Evolutionary conservation across 2,888 invertebrate genomes (phyloP), one percentile per base, ranked within the genome.

Genomic region (Cryptophagus acutangulus): DNA sequence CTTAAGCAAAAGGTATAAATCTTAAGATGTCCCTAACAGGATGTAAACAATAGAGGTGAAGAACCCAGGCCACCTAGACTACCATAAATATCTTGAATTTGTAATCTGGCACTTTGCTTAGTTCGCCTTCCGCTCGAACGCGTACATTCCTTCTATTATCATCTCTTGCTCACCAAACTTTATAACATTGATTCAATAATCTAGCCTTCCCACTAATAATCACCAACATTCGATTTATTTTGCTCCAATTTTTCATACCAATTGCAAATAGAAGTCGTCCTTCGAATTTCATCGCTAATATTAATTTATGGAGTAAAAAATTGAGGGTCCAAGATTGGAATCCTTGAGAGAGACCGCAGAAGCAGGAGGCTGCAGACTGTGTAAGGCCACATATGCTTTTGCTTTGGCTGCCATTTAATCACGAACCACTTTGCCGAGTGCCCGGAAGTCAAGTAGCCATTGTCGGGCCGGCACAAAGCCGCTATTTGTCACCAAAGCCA

Each of bases 21-120:
- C 63, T 65, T 53, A 57, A 66, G 62, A 65, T 65, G 67, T 66
- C 67, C 66, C 63, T 62, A 62, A 62, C 67, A 63, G 65, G 63
- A 62, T 61, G 68, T 69, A 69, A 69, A 69, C 69, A 69, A 69
- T 69, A 51, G 57, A 65, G 67, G 65, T 64, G 65, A 62, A 64
- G 62, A 64, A 61, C 65, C 63, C 60, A 55, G 64, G 62, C 63
- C 65, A 65, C 65, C 56, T 62, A 64, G 65, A 66, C 63, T 59
- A 62, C 61, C 67, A 67, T 69, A 68, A 69, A 69, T 68, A 67
- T 67, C 63, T 58, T 54, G 62, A 63, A 66, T 66, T 61, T 59
- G 66, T 67, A 66, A 67, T 67, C 66, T 66, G 62, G 63, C 62
- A 60, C 59, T 61, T 59, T 57, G 59, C 61, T 59, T 47, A 59